These are phyloP conservation scores for Chlorops oryzae DNA, from an alignment of 1,140 invertebrate species.

Conservation along the genomic window DNA sequence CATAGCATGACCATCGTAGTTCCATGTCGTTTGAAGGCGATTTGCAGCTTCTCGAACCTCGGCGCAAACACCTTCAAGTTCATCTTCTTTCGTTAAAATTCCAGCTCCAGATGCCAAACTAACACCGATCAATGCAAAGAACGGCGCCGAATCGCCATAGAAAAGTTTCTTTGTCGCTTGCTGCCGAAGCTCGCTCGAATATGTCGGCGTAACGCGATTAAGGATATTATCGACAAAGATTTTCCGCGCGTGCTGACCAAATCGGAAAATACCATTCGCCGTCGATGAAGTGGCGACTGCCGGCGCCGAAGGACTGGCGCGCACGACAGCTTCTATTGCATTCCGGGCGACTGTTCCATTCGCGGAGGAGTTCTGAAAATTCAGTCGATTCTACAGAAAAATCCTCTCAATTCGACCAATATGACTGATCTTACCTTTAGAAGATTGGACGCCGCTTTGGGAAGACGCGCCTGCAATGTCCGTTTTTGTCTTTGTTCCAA, in stretches of 20 bases:
- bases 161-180: slow-evolving; percentile 57
- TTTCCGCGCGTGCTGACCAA: slow-evolving; percentile 55
- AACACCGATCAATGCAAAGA: slow-evolving; percentile 69
- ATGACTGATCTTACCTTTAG: slow-evolving; percentile 32
- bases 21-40: slow-evolving; percentile 56
- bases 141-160: slow-evolving; percentile 64
- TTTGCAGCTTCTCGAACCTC: slow-evolving; percentile 68
- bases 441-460: slow-evolving; percentile 29
- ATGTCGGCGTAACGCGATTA: slow-evolving; percentile 60
- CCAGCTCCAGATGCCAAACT: slow-evolving; percentile 67
- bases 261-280: slow-evolving; percentile 51
- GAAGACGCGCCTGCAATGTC: slow-evolving; percentile 31
- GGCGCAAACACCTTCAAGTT: slow-evolving; percentile 70
- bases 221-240: slow-evolving; percentile 65
- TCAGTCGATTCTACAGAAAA: not conserved
- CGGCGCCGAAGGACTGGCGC: not conserved
- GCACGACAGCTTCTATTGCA: slow-evolving; percentile 5
- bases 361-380: not conserved
- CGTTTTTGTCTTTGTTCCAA: slow-evolving; percentile 50
- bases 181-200: slow-evolving; percentile 58
- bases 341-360: slow-evolving; percentile 2
- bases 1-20: slow-evolving; percentile 48
- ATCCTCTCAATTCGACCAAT: not conserved
- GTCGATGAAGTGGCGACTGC: slow-evolving; percentile 6
- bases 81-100: slow-evolving; percentile 71